These are phyloP conservation scores for Arbacia lixula DNA, from an alignment of 53 echinoderm and acorn worm species.

Conservation along the genomic window DNA sequence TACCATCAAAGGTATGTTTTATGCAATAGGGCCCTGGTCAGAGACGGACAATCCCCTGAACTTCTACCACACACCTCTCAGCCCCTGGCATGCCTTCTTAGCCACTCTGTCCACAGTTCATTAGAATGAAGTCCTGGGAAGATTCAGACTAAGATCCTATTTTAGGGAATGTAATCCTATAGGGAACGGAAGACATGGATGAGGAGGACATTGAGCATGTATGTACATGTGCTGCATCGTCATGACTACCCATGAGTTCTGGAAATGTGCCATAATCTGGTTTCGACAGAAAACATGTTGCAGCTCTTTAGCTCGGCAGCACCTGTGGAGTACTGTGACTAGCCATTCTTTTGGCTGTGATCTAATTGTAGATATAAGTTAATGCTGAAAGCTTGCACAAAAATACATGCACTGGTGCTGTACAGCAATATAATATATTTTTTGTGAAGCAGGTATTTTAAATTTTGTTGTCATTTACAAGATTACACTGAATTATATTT, in stretches of 20 bases:
- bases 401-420: too few relatives aligned
- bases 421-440: too few relatives aligned
- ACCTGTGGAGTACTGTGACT: not conserved
- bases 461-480: too few relatives aligned
- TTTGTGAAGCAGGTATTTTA: too few relatives aligned
- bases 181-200: slow-evolving; percentile 11
- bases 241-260: slow-evolving; percentile 23
- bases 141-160: slow-evolving; percentile 31
- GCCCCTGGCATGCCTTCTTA: not conserved
- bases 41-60: too few relatives aligned
- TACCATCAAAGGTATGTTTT: too few relatives aligned
- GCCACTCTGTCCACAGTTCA: slow-evolving; percentile 21
- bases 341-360: too few relatives aligned
- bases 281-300: slow-evolving; percentile 18
- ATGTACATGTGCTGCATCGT: slow-evolving; percentile 37
- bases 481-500: too few relatives aligned
- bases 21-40: too few relatives aligned
- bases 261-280: not conserved
- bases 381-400: too few relatives aligned
- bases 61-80: not conserved
- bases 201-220: not conserved
- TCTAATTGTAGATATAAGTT: too few relatives aligned
- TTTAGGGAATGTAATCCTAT: slow-evolving; percentile 15
- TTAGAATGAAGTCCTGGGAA: slow-evolving; percentile 15
- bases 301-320: not conserved